These are phyloP conservation scores for Drosophila koepferae DNA, from an alignment of 2,888 invertebrate genomes.

Conservation along the genomic window DNA sequence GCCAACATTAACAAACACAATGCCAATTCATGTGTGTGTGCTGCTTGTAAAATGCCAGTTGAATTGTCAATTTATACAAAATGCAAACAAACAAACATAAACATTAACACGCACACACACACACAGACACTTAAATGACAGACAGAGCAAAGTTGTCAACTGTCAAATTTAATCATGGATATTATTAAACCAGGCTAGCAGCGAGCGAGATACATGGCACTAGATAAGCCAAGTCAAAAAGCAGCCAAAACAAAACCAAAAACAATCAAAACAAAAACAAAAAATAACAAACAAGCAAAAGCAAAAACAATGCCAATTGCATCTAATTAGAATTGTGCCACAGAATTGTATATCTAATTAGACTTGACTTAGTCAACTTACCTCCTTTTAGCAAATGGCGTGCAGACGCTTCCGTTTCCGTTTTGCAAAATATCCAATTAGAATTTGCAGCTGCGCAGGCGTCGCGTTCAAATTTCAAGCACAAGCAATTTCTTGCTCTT, in stretches of 20 bases:
- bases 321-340: not conserved
- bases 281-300: no score
- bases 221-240: slow-evolving; percentile 32
- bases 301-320: slow-evolving; percentile 25
- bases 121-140: slow-evolving; percentile 38
- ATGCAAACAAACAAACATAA: slow-evolving; percentile 35
- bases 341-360: not conserved
- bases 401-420: slow-evolving; percentile 61
- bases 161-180: slow-evolving; percentile 76
- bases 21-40: not conserved
- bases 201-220: slow-evolving; percentile 27
- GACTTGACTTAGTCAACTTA: not conserved
- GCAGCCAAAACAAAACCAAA: slow-evolving; percentile 25
- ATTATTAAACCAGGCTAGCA: slow-evolving; percentile 56
- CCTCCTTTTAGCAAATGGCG: slow-evolving; percentile 45
- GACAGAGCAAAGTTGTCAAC: slow-evolving; percentile 73
- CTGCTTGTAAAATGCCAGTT: slow-evolving; percentile 69
- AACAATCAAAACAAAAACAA: slow-evolving; percentile 22
- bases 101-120: slow-evolving; percentile 19
- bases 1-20: slow-evolving; percentile 42
- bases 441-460: slow-evolving; percentile 75
- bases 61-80: slow-evolving; percentile 72
- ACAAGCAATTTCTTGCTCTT: slow-evolving; percentile 14
- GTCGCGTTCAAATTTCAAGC: slow-evolving; percentile 42
- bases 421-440: slow-evolving; percentile 65